These are phyloP conservation scores for Lepus timidus DNA, from an alignment of 2,113 vertebrate species.

Conservation along the genomic window DNA sequence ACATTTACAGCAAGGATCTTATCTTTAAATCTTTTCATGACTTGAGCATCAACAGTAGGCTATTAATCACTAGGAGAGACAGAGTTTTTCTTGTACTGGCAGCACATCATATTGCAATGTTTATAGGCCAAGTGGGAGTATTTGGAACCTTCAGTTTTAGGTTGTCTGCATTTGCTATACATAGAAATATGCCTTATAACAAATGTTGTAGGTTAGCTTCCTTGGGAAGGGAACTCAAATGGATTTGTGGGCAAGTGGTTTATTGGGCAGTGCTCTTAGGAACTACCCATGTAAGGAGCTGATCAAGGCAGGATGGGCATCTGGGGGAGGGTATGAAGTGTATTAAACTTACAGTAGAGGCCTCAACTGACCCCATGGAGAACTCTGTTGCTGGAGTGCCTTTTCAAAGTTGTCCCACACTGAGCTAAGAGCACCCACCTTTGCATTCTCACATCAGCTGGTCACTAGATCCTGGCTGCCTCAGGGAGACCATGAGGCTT, in stretches of 20 bases:
- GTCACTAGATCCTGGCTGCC: neutral
- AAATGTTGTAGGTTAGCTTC: neutral
- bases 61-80: neutral
- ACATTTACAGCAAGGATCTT: constrained; percentile 13
- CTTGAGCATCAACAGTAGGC: neutral
- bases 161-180: neutral
- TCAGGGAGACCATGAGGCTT: neutral
- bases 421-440: neutral
- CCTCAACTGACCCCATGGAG: neutral
- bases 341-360: accelerated
- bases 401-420: neutral
- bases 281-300: neutral
- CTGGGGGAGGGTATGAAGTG: neutral
- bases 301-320: neutral
- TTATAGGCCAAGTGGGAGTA: neutral
- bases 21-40: neutral
- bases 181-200: neutral
- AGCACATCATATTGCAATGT: neutral
- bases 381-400: neutral
- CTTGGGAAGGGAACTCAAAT: neutral
- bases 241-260: neutral
- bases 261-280: neutral
- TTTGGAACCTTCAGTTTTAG: neutral
- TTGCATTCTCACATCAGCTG: neutral
- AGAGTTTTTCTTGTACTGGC: neutral